Base-by-base conservation (phyloP, 2,888 invertebrate species). In the Pseudococcus longispinus region DNA sequence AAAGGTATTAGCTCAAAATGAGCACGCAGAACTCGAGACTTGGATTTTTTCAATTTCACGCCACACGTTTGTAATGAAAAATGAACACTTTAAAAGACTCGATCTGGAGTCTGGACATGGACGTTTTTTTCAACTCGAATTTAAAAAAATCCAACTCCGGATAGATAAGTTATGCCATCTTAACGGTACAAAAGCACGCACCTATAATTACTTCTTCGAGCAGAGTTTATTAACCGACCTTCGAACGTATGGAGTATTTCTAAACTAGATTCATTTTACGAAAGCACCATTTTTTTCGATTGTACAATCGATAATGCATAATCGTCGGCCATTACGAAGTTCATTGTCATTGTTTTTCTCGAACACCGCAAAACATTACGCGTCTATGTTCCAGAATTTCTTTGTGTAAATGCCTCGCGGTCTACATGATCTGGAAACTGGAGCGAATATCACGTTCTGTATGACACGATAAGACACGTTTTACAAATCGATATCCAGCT, bases 201-300 rank as follows among this genome's bases (percentile, higher is more conserved):
- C 29, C 74, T n/a, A 37, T 74, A 74, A 74, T 74, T 74, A 74
- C 74, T 18, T 37, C 32, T 29, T 9, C 32, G 32, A 9, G 5
- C 70, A 15, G 26, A 13, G 74, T 74, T 74, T 29, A 74, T 74
- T 74, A 74, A 74, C 74, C 74, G 77, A 80, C 77, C 77, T 80
- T 80, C 77, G 42, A 18, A 15, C 5, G 6, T n/a, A 29, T 11
- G 60, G 60, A 60, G 60, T 9, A 23, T 60, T 60, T 60, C 23
- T 60, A 60, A 20, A 60, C 60, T 23, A 60, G 23, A 60, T 1
- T 13, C 18, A 74, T 37, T 80, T 80, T 42, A 80, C 77, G 74
- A 80, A 80, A 80, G 77, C 13, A 42, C 18, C 8, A 2, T 20
- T 18, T 77, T 80, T 80, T 80, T 42, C 42, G 18, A 42, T 80